Conservation (phyloP, 2,113 vertebrate species). For the Poeciliopsis occidentalis region DNA sequence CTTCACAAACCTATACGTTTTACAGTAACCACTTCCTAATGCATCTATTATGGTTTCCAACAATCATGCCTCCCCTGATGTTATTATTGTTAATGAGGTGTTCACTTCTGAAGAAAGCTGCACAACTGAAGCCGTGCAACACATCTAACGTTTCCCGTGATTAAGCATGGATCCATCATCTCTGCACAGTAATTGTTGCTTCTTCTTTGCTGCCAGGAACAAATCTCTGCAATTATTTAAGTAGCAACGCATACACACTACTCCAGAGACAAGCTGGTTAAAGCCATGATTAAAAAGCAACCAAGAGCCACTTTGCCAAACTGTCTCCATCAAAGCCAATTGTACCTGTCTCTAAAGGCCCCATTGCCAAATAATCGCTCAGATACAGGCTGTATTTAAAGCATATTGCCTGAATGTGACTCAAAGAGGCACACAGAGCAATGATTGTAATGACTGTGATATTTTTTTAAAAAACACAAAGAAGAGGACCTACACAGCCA, state of each 20-base stretch:
- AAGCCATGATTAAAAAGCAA: conserved; percentile 39
- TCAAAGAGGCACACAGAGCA: conserved; percentile 44
- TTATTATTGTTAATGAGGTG: conserved; percentile 48
- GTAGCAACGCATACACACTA: conserved; percentile 17
- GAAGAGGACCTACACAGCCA: conserved; percentile 2
- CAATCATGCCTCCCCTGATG: conserved; percentile 17
- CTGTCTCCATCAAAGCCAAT: conserved; percentile 51
- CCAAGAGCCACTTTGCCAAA: conserved; percentile 42
- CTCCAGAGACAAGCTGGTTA: conserved; percentile 45
- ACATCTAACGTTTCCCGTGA: conserved; percentile 37
- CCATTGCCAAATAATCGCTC: conserved; percentile 49
- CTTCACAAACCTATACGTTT: conserved; percentile 8
- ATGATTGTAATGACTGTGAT: conserved; percentile 56
- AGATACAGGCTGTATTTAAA: conserved; percentile 51
- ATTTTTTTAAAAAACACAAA: conserved; percentile 42
- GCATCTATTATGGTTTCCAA: conserved; percentile 12
- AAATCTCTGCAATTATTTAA: conserved; percentile 28
- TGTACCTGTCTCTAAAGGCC: conserved; percentile 31
- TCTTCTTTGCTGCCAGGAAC: conserved; percentile 47
- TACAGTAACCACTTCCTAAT: conserved; percentile 23
- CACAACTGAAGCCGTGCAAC: conserved; percentile 29
- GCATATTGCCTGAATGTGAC: conserved; percentile 23
- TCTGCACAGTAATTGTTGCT: conserved; percentile 49
- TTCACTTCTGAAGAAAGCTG: conserved; percentile 33
- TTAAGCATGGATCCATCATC: conserved; percentile 39